Evolutionary conservation across 35 echinoderm and acorn worm species (phyloP).

Genomic region (Hemicentrotus pulcherrimus): DNA sequence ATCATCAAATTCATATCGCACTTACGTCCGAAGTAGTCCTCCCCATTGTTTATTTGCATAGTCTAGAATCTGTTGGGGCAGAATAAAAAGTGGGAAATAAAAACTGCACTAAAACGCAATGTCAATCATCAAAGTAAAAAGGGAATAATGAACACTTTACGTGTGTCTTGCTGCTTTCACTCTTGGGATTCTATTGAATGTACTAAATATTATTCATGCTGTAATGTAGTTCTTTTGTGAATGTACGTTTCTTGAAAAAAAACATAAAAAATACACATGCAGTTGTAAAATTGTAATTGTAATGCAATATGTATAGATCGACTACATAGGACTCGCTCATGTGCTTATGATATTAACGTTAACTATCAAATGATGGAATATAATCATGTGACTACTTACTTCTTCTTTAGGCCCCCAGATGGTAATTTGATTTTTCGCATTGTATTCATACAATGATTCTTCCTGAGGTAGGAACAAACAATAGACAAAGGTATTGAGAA

Average conservation of each 20-base stretch:
- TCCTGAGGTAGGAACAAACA: slow-evolving; percentile 58
- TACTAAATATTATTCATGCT: no score
- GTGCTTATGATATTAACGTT: background rate
- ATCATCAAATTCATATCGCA: background rate
- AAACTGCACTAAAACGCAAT: no score
- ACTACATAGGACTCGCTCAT: background rate
- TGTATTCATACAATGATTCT: slow-evolving; percentile 75
- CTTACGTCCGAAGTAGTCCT: slow-evolving; percentile 58
- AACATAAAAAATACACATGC: no score
- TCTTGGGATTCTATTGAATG: no score
- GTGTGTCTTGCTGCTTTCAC: no score
- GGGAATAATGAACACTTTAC: no score
- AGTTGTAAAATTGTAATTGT: no score
- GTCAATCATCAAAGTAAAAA: no score
- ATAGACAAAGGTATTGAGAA: background rate
- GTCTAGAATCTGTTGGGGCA: slow-evolving; percentile 58
- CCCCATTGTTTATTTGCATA: slow-evolving; percentile 80
- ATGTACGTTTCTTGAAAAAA: no score
- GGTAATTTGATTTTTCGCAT: slow-evolving; percentile 90
- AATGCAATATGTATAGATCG: background rate
- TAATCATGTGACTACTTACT: slow-evolving; percentile 43
- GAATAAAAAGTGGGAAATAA: background rate
- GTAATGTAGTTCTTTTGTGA: no score
- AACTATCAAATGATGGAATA: background rate
- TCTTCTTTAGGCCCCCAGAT: slow-evolving; percentile 90